A percentile compares a stretch with the other conserved stretches of the same genome.
Conservation (phyloP, 2,797 vertebrate species). For the Muscicapa striata region DNA sequence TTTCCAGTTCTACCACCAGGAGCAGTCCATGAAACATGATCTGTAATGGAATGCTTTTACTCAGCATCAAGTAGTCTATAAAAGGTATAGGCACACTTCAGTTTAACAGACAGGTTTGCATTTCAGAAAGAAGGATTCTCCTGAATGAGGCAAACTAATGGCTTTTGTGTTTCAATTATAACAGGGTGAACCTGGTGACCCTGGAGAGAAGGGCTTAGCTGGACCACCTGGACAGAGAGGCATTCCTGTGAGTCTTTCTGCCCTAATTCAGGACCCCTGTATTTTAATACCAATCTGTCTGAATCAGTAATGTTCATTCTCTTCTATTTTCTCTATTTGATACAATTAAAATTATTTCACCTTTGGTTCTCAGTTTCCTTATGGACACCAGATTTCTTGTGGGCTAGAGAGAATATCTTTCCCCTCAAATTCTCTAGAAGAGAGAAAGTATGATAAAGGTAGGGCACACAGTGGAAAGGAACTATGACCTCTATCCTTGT, state of each 20-base stretch:
- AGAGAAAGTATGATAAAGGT: not conserved
- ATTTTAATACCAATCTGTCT: not conserved
- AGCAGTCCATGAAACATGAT: not conserved
- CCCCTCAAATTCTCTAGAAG: not conserved
- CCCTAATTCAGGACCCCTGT: not conserved
- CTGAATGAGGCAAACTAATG: not conserved
- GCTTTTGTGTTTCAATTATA: not conserved
- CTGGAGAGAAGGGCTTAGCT: slow-evolving; percentile 72
- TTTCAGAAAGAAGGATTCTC: not conserved
- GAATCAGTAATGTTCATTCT: not conserved
- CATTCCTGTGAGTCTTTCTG: slow-evolving; percentile 73
- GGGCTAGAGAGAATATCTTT: not conserved
- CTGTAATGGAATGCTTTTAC: not conserved
- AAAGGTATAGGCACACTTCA: not conserved
- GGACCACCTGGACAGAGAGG: slow-evolving; percentile 81
- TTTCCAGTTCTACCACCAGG: not conserved
- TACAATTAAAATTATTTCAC: not conserved
- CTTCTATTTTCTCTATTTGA: not conserved
- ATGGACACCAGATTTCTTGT: not conserved
- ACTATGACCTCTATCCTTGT: not conserved
- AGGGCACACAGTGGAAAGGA: not conserved
- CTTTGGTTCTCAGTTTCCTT: not conserved
- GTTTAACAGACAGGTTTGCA: not conserved
- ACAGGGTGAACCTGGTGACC: slow-evolving; percentile 84
- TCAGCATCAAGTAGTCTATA: not conserved